Conservation (phyloP, 2,113 vertebrate genomes). For the Poeciliopsis retropinna region DNA sequence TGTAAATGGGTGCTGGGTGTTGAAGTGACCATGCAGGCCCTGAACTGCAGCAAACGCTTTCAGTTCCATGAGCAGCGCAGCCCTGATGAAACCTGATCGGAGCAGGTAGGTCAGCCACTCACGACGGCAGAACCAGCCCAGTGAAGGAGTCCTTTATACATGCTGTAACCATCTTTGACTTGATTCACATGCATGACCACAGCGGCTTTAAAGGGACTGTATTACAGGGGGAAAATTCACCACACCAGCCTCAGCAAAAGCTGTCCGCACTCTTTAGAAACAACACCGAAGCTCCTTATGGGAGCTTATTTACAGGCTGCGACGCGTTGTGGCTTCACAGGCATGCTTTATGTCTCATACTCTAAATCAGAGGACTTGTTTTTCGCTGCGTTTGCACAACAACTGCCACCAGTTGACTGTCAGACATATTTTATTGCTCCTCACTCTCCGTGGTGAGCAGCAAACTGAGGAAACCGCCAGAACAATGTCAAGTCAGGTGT, state of each 20-base stretch:
- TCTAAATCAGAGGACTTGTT: no score
- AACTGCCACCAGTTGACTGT: no score
- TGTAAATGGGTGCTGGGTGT: neutral
- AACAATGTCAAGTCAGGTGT: no score
- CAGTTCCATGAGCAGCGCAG: constrained; percentile 36
- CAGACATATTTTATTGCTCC: no score
- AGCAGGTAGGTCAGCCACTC: constrained; percentile 59
- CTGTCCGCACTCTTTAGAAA: no score
- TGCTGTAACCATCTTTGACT: constrained; percentile 30
- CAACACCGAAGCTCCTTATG: no score
- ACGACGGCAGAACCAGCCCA: constrained; percentile 31
- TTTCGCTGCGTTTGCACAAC: no score
- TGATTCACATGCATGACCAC: constrained; percentile 1
- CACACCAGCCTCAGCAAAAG: neutral
- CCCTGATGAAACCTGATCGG: constrained; percentile 64
- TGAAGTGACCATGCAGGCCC: constrained; percentile 13
- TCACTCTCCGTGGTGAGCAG: no score
- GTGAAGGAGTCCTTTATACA: constrained; percentile 13
- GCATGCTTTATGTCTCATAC: no score
- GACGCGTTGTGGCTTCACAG: no score
- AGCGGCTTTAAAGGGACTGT: constrained; percentile 10
- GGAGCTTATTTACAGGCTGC: no score
- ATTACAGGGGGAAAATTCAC: neutral
- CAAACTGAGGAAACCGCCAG: no score
- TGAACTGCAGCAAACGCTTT: constrained; percentile 44